phyloP scores from a whole-genome alignment of 2,113 vertebrate species.

The Pogona vitticeps region DNA sequence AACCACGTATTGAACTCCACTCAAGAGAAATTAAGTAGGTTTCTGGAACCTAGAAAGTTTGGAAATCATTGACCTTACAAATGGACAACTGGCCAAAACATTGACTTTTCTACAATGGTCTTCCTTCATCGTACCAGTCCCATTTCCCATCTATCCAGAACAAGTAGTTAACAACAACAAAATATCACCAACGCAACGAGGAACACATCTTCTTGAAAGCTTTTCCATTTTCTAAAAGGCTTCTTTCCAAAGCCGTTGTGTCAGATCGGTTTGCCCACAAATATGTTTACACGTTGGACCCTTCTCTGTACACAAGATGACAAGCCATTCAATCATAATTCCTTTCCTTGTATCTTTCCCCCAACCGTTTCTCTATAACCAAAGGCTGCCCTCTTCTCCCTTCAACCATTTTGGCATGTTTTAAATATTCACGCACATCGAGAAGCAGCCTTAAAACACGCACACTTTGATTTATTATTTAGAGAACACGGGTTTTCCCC shows the following conservation, averaged over 20 bases:
- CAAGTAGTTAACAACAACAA: background rate
- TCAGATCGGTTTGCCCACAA: slow-evolving; percentile 77
- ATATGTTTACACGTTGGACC: slow-evolving; percentile 62
- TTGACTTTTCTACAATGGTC: background rate
- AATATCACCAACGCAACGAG: background rate
- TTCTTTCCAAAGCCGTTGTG: slow-evolving; percentile 74
- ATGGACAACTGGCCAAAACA: background rate
- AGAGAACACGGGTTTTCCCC: slow-evolving; percentile 72
- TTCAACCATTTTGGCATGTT: slow-evolving; percentile 77
- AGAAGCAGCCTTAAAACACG: slow-evolving; percentile 81
- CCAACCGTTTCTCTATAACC: slow-evolving; percentile 54
- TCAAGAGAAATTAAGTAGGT: too few species aligned
- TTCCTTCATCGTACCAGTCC: background rate
- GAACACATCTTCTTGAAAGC: background rate
- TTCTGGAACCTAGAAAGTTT: background rate
- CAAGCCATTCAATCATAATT: slow-evolving; percentile 75
- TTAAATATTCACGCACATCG: slow-evolving; percentile 87
- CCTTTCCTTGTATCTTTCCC: slow-evolving; percentile 34
- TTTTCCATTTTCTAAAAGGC: slow-evolving; percentile 32
- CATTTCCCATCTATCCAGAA: background rate
- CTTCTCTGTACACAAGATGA: slow-evolving; percentile 44
- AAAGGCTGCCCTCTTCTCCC: slow-evolving; percentile 65
- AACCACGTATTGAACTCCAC: too few species aligned
- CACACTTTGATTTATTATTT: slow-evolving; percentile 91
- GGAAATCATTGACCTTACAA: background rate